phyloP scores from a whole-genome alignment of 2,797 vertebrate genomes.

The Propithecus perrieri region DNA sequence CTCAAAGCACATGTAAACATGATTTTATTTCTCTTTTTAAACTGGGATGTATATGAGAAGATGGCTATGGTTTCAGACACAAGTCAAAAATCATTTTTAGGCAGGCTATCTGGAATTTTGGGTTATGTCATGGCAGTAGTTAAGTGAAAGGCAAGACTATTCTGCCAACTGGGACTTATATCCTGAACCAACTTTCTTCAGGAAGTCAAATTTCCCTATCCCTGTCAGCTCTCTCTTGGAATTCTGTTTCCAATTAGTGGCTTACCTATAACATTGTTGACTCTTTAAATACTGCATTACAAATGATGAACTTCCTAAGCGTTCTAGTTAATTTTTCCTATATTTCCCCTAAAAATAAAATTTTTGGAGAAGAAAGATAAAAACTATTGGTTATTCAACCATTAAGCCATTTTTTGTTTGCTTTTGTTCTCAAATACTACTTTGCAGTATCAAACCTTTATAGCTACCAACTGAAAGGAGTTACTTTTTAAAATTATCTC shows the following conservation, averaged over 20 bases:
- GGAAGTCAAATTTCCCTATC: not conserved
- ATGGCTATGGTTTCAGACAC: not conserved
- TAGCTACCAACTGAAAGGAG: not conserved
- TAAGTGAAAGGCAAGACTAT: not conserved
- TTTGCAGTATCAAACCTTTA: not conserved
- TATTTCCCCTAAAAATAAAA: not conserved
- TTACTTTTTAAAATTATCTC: not conserved
- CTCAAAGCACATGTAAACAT: not conserved
- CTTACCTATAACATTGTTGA: not conserved
- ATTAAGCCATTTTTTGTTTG: not conserved
- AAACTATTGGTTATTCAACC: not conserved
- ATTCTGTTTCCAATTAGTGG: not conserved
- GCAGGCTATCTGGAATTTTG: not conserved
- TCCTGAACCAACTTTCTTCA: not conserved
- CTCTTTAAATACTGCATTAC: not conserved
- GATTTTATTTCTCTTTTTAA: slow-evolving; percentile 34
- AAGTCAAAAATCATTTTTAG: not conserved
- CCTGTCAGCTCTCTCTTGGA: not conserved
- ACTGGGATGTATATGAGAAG: not conserved
- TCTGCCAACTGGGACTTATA: not conserved
- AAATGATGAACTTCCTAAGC: not conserved
- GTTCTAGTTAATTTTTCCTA: not conserved
- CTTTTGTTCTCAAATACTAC: not conserved
- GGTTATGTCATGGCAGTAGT: not conserved
- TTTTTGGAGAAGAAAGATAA: not conserved